A percentile compares a stretch with the other conserved stretches of the same genome.
Evolutionary conservation across 2,888 invertebrate species (phyloP).

Genomic region (Dinocampus coccinellae): DNA sequence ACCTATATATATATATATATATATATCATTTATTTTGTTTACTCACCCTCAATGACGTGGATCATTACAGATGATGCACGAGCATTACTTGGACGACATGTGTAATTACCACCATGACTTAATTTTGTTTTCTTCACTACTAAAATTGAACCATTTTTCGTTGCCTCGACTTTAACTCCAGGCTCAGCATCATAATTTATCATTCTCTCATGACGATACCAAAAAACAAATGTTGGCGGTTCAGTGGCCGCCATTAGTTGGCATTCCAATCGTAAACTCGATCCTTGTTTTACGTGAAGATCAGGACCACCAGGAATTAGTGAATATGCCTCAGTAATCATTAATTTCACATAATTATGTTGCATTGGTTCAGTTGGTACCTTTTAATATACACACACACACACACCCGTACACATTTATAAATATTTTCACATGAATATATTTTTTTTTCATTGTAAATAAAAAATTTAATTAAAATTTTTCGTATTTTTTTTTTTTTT

Average conservation of each 20-base stretch:
- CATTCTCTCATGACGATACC: constrained; percentile 89
- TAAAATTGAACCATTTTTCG: constrained; percentile 60
- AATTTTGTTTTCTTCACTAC: constrained; percentile 58
- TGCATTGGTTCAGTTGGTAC: constrained; percentile 47
- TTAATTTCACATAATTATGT: constrained; percentile 50
- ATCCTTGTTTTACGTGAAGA: constrained; percentile 80
- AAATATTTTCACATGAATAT: too few species aligned
- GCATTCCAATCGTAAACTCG: constrained; percentile 79
- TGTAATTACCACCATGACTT: constrained; percentile 68
- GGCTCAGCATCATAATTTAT: constrained; percentile 82
- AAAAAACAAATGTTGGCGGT: constrained; percentile 80
- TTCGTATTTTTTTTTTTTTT: not conserved
- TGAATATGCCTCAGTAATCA: constrained; percentile 76
- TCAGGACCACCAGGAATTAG: constrained; percentile 80
- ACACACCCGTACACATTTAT: too few species aligned
- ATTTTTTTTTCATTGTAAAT: not conserved
- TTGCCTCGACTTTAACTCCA: constrained; percentile 72
- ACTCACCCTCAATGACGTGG: constrained; percentile 57
- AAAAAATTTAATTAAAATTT: not conserved
- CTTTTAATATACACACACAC: not conserved
- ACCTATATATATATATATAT: too few species aligned
- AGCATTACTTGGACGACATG: constrained; percentile 57
- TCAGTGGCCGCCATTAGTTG: constrained; percentile 78
- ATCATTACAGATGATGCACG: constrained; percentile 54
- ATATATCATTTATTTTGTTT: constrained; percentile 11